Base-by-base conservation (phyloP, 2,113 vertebrate species). In the Centropus unirufus region DNA sequence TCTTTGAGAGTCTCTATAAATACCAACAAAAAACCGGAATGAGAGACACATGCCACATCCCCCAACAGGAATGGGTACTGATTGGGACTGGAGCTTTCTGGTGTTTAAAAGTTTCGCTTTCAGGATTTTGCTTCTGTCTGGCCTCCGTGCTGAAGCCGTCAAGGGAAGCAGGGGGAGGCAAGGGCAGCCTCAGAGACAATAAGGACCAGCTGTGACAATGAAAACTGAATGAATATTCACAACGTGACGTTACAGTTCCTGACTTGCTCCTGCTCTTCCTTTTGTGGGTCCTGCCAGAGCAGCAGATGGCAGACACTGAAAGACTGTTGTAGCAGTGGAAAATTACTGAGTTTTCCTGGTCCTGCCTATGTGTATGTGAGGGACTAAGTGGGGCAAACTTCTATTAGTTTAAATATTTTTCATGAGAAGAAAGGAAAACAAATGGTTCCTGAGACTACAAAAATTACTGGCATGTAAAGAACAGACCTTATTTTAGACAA, bases 281-380 rank as follows among this genome's bases (percentile, higher is more conserved):
- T 73, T 73, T 55, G 36, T 72, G 85, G 85, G 85, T 95, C 86
- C 68, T 95, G 94, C 95, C 91, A 92, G 80, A 30, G 46, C 73
- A 89, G 95, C 94, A 94, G 91, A 95, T 96, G 96, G 92, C 93
- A 96, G 61, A 39, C 69, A 44, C 46, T 87, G 89, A 81, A 72
- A 81, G 78, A 49, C 67, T 66, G 8, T 83, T 73, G 51, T 95
- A 55, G 84, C 75, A 94, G 78, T 90, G 94, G 95, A 95, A 95
- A 95, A 93, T 87, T 73, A 83, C 91, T 54, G 92, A 63, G 51
- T 74, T 87, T 74, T 93, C 51, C 74, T 92, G 83, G 85, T 81
- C 72, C 49, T 78, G 52, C 72, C 49, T 78, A 40, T 54, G 22
- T 55, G 14, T 84, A 32, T 64, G 49, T 1, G 61, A 55, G 34